Percentiles rank a stretch among this genome's conserved stretches.
Evolutionary conservation across 2,888 invertebrate species (phyloP).

Genomic region (Deroplatys truncata): DNA sequence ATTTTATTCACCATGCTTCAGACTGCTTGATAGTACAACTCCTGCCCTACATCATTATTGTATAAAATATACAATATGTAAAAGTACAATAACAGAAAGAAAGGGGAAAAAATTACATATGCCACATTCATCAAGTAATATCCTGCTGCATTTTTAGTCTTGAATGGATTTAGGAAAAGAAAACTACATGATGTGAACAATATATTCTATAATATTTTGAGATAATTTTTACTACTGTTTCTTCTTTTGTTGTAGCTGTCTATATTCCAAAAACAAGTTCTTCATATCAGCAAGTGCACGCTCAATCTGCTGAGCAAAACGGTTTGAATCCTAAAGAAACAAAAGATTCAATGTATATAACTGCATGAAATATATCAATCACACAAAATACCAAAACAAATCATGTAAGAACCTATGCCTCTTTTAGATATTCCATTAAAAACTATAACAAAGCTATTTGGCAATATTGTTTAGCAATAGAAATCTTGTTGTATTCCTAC

Average conservation of each 20-base stretch:
- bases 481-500: too few species aligned
- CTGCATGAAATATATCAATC: too few species aligned
- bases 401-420: too few species aligned
- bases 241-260: not conserved
- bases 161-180: not conserved
- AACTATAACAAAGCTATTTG: too few species aligned
- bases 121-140: not conserved
- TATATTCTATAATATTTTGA: not conserved
- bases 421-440: too few species aligned
- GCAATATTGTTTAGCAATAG: too few species aligned
- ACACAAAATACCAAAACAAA: too few species aligned
- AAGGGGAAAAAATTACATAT: not conserved
- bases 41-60: not conserved
- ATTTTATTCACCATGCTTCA: not conserved
- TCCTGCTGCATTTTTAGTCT: not conserved
- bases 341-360: not conserved
- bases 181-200: not conserved
- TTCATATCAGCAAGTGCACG: slow-evolving; percentile 68
- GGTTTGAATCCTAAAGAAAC: slow-evolving; percentile 66
- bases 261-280: slow-evolving; percentile 60
- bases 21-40: not conserved
- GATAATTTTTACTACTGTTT: not conserved
- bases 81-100: not conserved
- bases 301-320: slow-evolving; percentile 72
- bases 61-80: not conserved